Conservation (phyloP, 2,888 invertebrate species). For the Drosophila histrio region DNA sequence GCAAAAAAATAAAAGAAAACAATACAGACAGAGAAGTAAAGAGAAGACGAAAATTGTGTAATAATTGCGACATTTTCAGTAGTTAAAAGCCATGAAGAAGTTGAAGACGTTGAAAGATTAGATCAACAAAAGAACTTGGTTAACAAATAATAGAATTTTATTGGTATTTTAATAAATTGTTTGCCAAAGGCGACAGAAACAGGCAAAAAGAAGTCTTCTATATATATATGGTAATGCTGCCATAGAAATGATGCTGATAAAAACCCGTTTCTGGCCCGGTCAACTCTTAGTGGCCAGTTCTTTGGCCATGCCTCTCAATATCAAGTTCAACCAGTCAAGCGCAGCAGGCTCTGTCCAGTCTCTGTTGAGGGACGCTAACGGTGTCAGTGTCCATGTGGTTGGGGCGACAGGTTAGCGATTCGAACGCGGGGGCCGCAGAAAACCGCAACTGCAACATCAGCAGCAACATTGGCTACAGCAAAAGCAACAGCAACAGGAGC, state of each 20-base stretch:
- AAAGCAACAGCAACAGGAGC: constrained; percentile 1
- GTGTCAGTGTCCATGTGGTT: constrained; percentile 42
- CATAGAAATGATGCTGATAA: constrained; percentile 28
- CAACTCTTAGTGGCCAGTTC: constrained; percentile 45
- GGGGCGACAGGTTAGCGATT: constrained; percentile 57
- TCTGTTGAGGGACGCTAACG: constrained; percentile 58
- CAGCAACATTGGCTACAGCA: constrained; percentile 2
- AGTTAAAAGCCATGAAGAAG: constrained; percentile 48
- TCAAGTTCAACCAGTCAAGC: constrained; percentile 81
- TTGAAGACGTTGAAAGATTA: constrained; percentile 33
- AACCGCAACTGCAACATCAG: constrained; percentile 13
- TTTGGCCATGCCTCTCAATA: constrained; percentile 70
- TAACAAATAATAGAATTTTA: constrained; percentile 40
- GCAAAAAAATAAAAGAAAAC: constrained; percentile 39
- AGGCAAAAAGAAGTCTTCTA: constrained; percentile 7
- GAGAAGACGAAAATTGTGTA: constrained; percentile 62
- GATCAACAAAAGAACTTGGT: constrained; percentile 24
- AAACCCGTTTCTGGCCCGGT: constrained; percentile 49
- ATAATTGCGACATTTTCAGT: constrained; percentile 69
- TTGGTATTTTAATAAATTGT: constrained; percentile 45
- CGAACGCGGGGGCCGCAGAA: constrained; percentile 38
- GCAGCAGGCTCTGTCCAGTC: constrained; percentile 21
- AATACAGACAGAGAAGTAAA: constrained; percentile 21
- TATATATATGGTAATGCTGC: constrained; percentile 21
- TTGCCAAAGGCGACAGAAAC: constrained; percentile 30